Evolutionary conservation across 2,797 vertebrate genomes (phyloP).

Genomic region (Microctenopoma steveboyesi): DNA sequence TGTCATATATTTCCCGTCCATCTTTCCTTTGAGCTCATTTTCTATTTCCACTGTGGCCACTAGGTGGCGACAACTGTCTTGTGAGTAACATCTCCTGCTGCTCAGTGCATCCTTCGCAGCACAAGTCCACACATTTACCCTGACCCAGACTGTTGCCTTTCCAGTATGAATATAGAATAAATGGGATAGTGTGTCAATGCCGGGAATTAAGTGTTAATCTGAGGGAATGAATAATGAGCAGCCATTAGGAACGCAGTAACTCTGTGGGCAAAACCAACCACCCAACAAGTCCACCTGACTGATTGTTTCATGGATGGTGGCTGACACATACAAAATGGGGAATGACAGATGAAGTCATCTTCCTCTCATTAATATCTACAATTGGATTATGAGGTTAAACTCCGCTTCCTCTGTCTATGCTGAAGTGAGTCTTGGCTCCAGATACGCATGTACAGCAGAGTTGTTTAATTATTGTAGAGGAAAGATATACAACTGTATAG

Average conservation of each 20-base stretch:
- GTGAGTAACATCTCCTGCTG: slow-evolving; percentile 40
- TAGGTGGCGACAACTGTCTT: slow-evolving; percentile 82
- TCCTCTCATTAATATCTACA: slow-evolving; percentile 75
- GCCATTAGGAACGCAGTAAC: slow-evolving; percentile 61
- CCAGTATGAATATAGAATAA: slow-evolving; percentile 73
- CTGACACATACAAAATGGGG: slow-evolving; percentile 69
- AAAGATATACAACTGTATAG: slow-evolving; percentile 23
- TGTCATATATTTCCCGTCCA: slow-evolving; percentile 11
- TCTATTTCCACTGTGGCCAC: slow-evolving; percentile 67
- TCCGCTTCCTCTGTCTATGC: slow-evolving; percentile 30
- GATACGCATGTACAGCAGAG: slow-evolving; percentile 11
- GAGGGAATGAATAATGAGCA: slow-evolving; percentile 69
- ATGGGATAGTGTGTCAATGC: slow-evolving; percentile 66
- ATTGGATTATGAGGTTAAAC: slow-evolving; percentile 71
- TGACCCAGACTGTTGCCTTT: slow-evolving; percentile 75
- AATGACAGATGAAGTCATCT: slow-evolving; percentile 73
- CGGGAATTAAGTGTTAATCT: slow-evolving; percentile 71
- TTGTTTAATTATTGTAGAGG: slow-evolving; percentile 13
- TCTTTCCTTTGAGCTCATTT: neutral
- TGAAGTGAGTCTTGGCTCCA: slow-evolving; percentile 11
- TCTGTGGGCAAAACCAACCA: slow-evolving; percentile 50
- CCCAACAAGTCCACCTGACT: slow-evolving; percentile 62
- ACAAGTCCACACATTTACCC: slow-evolving; percentile 38
- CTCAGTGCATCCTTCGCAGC: slow-evolving; percentile 36
- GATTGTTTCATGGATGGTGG: slow-evolving; percentile 71